Evolutionary conservation across 2,888 invertebrate species (phyloP).

Genomic region (Pemphredon lugubris): DNA sequence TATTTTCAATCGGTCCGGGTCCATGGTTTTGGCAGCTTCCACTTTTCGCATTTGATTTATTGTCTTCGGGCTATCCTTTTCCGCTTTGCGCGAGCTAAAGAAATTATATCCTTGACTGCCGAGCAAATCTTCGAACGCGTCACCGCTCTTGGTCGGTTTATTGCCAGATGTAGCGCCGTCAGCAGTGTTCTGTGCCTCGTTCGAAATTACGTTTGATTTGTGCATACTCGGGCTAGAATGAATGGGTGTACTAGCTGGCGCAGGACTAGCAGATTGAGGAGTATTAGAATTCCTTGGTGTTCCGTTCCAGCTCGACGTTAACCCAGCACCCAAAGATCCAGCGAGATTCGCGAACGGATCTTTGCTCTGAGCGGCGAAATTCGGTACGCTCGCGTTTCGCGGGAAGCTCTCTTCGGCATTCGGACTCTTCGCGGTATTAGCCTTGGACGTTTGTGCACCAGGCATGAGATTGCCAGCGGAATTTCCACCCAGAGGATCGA

Average conservation of each 20-base stretch:
- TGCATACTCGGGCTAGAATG: conserved; percentile 80
- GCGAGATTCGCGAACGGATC: conserved; percentile 90
- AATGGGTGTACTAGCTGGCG: conserved; percentile 80
- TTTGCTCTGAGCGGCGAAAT: conserved; percentile 81
- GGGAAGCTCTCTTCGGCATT: conserved; percentile 77
- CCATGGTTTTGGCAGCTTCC: conserved; percentile 92
- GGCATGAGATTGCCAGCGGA: conserved; percentile 60
- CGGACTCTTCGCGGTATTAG: conserved; percentile 43
- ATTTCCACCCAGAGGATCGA: conserved; percentile 73
- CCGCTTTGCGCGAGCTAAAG: conserved; percentile 82
- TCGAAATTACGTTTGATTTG: conserved; percentile 66
- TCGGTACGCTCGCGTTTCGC: conserved; percentile 82
- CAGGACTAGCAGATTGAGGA: conserved; percentile 78
- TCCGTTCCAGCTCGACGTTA: conserved; percentile 79
- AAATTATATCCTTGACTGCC: conserved; percentile 95
- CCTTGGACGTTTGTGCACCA: conserved; percentile 77
- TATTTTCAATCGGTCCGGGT: conserved; percentile 93
- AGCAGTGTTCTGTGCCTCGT: conserved; percentile 52
- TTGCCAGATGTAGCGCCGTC: conserved; percentile 69
- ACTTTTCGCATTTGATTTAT: conserved; percentile 97
- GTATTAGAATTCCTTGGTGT: conserved; percentile 79
- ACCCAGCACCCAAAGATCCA: conserved; percentile 74
- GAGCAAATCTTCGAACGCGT: conserved; percentile 95
- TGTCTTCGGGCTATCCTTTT: conserved; percentile 90
- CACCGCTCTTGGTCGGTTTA: conserved; percentile 80